Percentiles rank a stretch among this genome's conserved stretches.
These are phyloP conservation scores for Parasteatoda lunata DNA, from an alignment of 2,888 invertebrate species.

Conservation along the genomic window DNA sequence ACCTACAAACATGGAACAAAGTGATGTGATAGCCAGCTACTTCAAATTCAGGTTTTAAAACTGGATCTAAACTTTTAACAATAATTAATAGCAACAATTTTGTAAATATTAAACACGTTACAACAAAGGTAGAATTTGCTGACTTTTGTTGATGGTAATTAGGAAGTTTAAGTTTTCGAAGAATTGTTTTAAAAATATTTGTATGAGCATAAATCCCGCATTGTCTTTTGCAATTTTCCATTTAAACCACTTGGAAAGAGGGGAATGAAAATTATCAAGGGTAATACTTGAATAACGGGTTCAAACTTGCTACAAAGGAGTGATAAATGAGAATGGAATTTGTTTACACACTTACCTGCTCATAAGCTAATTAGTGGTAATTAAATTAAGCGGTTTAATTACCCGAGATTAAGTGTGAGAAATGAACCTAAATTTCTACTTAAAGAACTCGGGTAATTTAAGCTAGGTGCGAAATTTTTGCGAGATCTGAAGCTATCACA, in stretches of 20 bases:
- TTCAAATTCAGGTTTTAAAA: no score
- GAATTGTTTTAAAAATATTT: slow-evolving; percentile 31
- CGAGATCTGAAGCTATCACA: background rate
- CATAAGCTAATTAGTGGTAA: slow-evolving; percentile 59
- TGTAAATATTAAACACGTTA: no score
- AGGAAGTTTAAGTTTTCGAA: no score
- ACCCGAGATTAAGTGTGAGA: slow-evolving; percentile 59
- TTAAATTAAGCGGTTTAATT: slow-evolving; percentile 67
- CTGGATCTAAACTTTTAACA: no score
- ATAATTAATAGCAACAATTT: no score
- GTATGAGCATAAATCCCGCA: slow-evolving; percentile 39
- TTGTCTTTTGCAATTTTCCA: slow-evolving; percentile 38
- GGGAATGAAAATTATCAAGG: slow-evolving; percentile 31
- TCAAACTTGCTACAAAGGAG: slow-evolving; percentile 20
- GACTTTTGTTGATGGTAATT: no score
- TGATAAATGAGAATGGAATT: slow-evolving; percentile 55
- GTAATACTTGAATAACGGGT: slow-evolving; percentile 37
- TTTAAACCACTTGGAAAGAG: slow-evolving; percentile 15
- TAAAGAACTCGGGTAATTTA: slow-evolving; percentile 25
- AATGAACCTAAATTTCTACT: slow-evolving; percentile 45
- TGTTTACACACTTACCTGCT: slow-evolving; percentile 52
- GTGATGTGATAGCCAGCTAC: no score
- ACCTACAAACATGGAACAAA: no score
- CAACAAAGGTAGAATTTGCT: no score
- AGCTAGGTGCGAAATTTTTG: background rate